Percentiles rank a stretch among this genome's conserved stretches.
Conservation (phyloP, 1,140 invertebrate genomes). For the Drosophila novamexicana region DNA sequence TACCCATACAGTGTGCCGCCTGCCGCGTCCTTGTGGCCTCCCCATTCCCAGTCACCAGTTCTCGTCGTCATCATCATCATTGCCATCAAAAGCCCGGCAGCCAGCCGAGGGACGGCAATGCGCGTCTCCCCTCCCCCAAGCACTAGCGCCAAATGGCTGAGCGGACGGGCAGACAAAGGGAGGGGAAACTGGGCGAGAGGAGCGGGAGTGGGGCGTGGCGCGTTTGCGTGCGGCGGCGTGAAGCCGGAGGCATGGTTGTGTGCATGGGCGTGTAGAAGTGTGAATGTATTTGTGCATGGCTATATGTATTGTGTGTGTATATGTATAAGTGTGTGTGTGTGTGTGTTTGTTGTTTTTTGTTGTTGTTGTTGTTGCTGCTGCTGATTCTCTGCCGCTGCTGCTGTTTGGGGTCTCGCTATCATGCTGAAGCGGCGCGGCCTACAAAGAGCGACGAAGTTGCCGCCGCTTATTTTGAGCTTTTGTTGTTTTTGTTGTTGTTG, state of each 20-base stretch:
- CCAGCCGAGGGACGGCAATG: constrained; percentile 39
- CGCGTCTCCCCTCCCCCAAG: constrained; percentile 14
- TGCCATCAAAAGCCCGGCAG: constrained; percentile 57
- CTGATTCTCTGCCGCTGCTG: constrained; percentile 27
- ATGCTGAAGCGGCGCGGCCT: constrained; percentile 59
- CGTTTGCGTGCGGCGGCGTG: constrained; percentile 60
- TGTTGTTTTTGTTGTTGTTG: constrained; percentile 28
- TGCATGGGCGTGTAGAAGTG: constrained; percentile 45
- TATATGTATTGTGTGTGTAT: constrained; percentile 23
- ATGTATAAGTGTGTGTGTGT: constrained; percentile 6
- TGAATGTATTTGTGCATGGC: constrained; percentile 25
- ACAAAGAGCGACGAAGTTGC: constrained; percentile 53
- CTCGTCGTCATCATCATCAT: constrained; percentile 20
- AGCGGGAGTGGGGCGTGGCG: constrained; percentile 13
- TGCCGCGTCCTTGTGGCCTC: constrained; percentile 44
- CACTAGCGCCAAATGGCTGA: constrained; percentile 42
- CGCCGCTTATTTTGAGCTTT: constrained; percentile 33
- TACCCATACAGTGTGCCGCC: constrained; percentile 5
- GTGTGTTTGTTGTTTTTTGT: background rate
- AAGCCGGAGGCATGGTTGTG: constrained; percentile 54
- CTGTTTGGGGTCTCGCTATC: constrained; percentile 52
- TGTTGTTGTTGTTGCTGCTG: constrained; percentile 34
- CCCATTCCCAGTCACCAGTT: constrained; percentile 32
- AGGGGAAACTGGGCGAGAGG: constrained; percentile 40
- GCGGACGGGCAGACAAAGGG: constrained; percentile 15